phyloP scores from a whole-genome alignment of 2,888 invertebrate genomes.

The Cosmia trapezina region DNA sequence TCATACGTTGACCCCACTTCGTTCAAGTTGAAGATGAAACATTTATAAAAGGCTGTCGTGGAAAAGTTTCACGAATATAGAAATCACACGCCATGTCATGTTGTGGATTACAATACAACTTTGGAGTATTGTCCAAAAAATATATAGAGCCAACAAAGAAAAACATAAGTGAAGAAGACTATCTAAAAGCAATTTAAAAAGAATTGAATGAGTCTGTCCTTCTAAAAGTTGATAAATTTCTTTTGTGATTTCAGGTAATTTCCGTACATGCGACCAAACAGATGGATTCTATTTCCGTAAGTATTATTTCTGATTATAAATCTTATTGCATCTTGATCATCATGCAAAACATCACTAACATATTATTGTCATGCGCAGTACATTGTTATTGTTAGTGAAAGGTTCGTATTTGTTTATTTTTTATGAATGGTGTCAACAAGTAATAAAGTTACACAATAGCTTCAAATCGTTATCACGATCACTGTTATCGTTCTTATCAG shows the following conservation, averaged over 20 bases:
- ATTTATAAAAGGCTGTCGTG: conserved; percentile 56
- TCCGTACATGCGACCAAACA: conserved; percentile 77
- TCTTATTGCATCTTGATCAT: conserved; percentile 48
- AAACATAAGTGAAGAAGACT: not conserved
- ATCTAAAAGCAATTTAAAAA: not conserved
- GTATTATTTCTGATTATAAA: conserved; percentile 69
- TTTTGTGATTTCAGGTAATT: conserved; percentile 85
- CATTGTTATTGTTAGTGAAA: conserved; percentile 46
- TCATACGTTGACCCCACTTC: conserved; percentile 44
- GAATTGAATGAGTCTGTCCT: not conserved
- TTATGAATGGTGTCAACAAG: conserved; percentile 37
- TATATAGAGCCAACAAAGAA: conserved; percentile 23
- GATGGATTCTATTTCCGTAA: conserved; percentile 81
- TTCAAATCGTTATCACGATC: conserved; percentile 52
- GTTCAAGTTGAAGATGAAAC: conserved; percentile 40
- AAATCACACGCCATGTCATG: conserved; percentile 56
- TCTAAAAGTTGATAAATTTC: conserved; percentile 31
- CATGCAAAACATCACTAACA: conserved; percentile 55
- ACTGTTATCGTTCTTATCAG: conserved; percentile 50
- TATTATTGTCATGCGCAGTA: conserved; percentile 44
- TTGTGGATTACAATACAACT: conserved; percentile 35
- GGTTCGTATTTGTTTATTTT: conserved; percentile 51
- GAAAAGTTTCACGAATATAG: conserved; percentile 67
- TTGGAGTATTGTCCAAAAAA: conserved; percentile 33
- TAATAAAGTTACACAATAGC: conserved; percentile 50